Percentiles rank a stretch among this genome's conserved stretches.
These are phyloP conservation scores for Sycobia sp. DNA, from an alignment of 1,140 invertebrate species.

Conservation along the genomic window DNA sequence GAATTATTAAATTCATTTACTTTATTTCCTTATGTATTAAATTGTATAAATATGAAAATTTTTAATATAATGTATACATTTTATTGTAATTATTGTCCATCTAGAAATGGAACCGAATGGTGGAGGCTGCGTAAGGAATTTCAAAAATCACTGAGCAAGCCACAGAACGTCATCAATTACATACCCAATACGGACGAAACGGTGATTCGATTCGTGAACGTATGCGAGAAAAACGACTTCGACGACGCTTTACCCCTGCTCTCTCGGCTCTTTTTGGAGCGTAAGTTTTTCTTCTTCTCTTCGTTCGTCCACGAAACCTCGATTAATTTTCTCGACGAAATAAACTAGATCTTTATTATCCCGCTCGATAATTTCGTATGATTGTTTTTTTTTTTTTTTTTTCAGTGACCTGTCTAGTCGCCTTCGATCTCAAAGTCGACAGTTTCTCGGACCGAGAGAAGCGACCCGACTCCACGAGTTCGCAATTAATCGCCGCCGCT, in stretches of 20 bases:
- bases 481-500: constrained; percentile 74
- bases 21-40: no score
- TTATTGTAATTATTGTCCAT: neutral
- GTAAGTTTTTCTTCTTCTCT: constrained; percentile 61
- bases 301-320: no score
- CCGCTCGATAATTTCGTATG: no score
- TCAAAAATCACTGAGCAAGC: constrained; percentile 78
- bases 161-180: constrained; percentile 71
- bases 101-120: constrained; percentile 86
- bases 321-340: no score
- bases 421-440: constrained; percentile 70
- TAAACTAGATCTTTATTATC: no score
- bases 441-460: constrained; percentile 69
- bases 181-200: constrained; percentile 68
- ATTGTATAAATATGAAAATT: no score
- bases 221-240: constrained; percentile 45
- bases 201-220: constrained; percentile 70
- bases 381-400: constrained; percentile 28
- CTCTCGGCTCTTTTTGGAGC: constrained; percentile 77
- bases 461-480: constrained; percentile 65
- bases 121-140: constrained; percentile 76
- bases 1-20: no score
- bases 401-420: constrained; percentile 72
- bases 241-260: constrained; percentile 74
- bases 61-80: no score